These are phyloP conservation scores for Troilus luridus DNA, from an alignment of 2,888 invertebrate genomes.

Conservation along the genomic window DNA sequence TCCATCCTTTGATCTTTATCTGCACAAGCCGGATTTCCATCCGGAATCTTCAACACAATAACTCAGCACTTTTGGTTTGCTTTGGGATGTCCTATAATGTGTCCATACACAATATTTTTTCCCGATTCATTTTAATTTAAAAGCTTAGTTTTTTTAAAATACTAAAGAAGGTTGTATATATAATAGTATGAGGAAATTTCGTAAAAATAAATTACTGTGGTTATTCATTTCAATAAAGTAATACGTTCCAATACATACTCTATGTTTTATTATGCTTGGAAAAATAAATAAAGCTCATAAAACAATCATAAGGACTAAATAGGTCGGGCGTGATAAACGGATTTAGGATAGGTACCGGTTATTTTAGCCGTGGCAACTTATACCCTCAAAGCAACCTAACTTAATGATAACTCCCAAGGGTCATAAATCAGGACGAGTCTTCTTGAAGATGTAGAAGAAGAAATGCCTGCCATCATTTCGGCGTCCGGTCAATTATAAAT, in stretches of 20 bases:
- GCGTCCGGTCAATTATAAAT: conserved; percentile 37
- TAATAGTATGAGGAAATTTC: no score
- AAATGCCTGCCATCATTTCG: conserved; percentile 7
- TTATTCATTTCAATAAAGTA: neutral
- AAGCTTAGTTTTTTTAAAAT: no score
- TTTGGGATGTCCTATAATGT: no score
- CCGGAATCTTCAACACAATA: no score
- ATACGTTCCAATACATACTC: neutral
- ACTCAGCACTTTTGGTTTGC: no score
- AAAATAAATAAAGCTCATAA: neutral
- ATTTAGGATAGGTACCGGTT: neutral
- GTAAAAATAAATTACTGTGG: neutral
- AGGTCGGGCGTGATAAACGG: neutral
- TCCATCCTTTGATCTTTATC: no score
- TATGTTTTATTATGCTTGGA: neutral
- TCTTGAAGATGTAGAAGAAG: conserved; percentile 30
- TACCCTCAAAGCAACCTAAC: conserved; percentile 30
- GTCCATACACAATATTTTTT: no score
- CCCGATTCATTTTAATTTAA: no score
- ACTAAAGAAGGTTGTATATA: no score
- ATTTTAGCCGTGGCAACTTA: neutral
- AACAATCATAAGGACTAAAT: neutral
- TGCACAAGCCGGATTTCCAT: no score
- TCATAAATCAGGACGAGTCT: conserved; percentile 19
- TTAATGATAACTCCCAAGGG: conserved; percentile 43